A percentile compares a stretch with the other conserved stretches of the same genome.
These are phyloP conservation scores for Neelides folsomi DNA, from an alignment of 2,888 invertebrate species.

Conservation along the genomic window DNA sequence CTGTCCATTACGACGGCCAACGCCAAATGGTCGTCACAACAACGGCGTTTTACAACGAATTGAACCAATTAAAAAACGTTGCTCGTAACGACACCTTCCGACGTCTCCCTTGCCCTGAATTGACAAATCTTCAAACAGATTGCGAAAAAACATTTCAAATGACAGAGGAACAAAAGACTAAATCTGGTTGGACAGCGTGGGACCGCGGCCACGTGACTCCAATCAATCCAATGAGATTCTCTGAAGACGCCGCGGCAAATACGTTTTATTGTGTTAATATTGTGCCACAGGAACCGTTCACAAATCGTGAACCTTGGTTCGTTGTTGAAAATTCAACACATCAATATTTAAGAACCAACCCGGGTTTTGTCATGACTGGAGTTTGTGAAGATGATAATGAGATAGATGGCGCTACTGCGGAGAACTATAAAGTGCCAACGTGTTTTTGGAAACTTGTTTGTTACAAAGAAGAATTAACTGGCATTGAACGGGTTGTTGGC, in stretches of 20 bases:
- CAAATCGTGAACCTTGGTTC: constrained; percentile 20
- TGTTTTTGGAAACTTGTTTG: constrained; percentile 23
- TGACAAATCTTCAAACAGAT: constrained; percentile 4
- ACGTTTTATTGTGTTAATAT: constrained; percentile 25
- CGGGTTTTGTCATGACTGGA: constrained; percentile 16
- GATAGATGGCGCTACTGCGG: constrained; percentile 15
- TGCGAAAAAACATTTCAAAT: constrained; percentile 11
- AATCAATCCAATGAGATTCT: constrained; percentile 21
- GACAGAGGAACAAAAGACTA: constrained; percentile 14
- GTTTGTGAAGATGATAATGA: constrained; percentile 13
- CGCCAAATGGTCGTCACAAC: no score
- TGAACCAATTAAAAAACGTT: no score
- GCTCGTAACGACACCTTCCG: no score
- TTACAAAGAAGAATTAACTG: constrained; percentile 12
- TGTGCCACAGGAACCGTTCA: constrained; percentile 24
- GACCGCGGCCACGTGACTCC: constrained; percentile 27
- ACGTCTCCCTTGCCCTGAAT: no score
- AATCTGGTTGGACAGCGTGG: constrained; percentile 12
- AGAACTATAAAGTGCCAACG: constrained; percentile 11
- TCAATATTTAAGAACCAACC: neutral
- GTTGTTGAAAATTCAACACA: constrained; percentile 13
- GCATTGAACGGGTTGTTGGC: constrained; percentile 14
- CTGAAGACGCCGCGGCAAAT: constrained; percentile 15
- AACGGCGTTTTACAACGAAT: no score
- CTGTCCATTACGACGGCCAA: no score